Base-by-base conservation (phyloP, 1,140 invertebrate species). In the Diplogasteroides magnus region DNA sequence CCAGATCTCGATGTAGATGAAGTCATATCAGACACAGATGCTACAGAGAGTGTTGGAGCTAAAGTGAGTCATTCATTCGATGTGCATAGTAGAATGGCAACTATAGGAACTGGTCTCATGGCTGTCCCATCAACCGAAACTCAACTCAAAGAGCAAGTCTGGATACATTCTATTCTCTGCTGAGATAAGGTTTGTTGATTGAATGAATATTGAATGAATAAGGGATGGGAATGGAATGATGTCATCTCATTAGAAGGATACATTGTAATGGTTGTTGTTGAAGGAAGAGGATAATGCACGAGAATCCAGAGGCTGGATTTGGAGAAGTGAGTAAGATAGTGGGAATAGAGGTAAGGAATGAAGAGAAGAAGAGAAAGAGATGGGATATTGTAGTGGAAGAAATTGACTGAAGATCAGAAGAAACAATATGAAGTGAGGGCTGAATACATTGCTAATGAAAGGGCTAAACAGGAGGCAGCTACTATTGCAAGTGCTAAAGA, bases 101-200 rank as follows among this genome's bases (percentile, higher is more conserved):
- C n/a, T 68, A 73, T 76, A 69, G 60, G 77, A 28, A 66, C 74
- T 1, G 73, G 78, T 3, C 81, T 83, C 69, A 26, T 79, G 81
- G 79, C 70, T 79, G 14, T 72, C 79, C 23, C 23, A 58, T 29
- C 73, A 82, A 63, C 79, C 83, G 25, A 79, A 79, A 61, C 75
- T 84, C 74, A 86, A 86, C 89, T 81, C 86, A 86, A 79, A 76
- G 31, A 76, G 75, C 75, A 91, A 91, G 84, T 93, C 93, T 77
- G 95, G 95, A 14, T 99, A 98, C 85, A 98, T 98, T 81, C 87
- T 98, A 28, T 99, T 97, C 87, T 96, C 96, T 19, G 91, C 93
- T 83, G 96, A 98, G 86, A 90, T 96, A 48, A 87, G 37, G 37
- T 48, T 11, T 19, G 37, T 6, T n/a, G n/a, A n/a, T n/a, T n/a